Evolutionary conservation across 2,888 invertebrate species (phyloP).

Genomic region (Athalia rosae): DNA sequence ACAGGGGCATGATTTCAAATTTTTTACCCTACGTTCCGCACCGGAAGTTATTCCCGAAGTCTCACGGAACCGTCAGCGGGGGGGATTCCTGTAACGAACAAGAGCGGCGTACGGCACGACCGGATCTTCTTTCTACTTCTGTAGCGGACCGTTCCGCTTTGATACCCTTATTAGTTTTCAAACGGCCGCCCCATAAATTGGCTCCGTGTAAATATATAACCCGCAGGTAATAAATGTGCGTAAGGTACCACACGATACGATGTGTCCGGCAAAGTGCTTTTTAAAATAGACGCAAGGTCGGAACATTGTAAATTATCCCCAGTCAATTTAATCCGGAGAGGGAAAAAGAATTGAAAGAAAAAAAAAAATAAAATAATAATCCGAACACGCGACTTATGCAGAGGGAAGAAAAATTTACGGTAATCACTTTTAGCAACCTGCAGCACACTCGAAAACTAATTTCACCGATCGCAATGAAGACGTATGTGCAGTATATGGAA

Average conservation of each 20-base stretch:
- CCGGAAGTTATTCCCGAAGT: conserved; percentile 41
- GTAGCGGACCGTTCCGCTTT: not conserved
- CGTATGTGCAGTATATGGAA: not conserved
- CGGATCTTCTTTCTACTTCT: conserved; percentile 30
- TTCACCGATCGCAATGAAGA: too few relatives aligned
- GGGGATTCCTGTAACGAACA: conserved; percentile 29
- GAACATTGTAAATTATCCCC: too few relatives aligned
- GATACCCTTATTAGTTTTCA: conserved; percentile 21
- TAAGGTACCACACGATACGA: too few relatives aligned
- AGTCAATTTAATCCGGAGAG: too few relatives aligned
- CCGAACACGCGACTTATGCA: too few relatives aligned
- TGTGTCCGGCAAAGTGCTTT: too few relatives aligned
- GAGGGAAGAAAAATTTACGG: too few relatives aligned
- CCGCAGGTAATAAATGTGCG: not conserved
- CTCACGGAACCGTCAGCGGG: not conserved
- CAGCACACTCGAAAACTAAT: too few relatives aligned
- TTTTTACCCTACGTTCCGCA: conserved; percentile 3
- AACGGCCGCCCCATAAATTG: conserved; percentile 23
- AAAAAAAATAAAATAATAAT: too few relatives aligned
- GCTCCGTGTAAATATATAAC: not conserved
- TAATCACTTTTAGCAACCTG: too few relatives aligned
- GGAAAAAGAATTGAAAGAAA: too few relatives aligned
- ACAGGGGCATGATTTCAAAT: conserved; percentile 13
- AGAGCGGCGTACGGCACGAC: conserved; percentile 1
- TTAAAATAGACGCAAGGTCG: too few relatives aligned